Evolutionary conservation across 2,113 vertebrate genomes (phyloP), one percentile per base, ranked within the genome.

Genomic region (Gracilinanus agilis): DNA sequence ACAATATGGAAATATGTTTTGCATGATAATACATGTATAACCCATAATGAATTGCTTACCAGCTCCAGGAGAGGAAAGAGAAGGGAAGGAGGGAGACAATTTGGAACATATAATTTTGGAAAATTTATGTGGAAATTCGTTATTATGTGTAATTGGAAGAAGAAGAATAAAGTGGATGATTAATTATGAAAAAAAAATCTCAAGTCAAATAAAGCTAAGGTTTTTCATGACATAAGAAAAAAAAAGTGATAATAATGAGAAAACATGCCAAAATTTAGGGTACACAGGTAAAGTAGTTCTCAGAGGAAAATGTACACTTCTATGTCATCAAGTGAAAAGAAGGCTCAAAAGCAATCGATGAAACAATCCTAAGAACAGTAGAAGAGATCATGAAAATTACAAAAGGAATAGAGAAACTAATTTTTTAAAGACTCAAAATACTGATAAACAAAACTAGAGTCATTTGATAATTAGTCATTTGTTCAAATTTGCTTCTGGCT

Each of bases 391-490:
- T 83, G 6, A 23, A 40, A 61, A 61, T 61, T 11, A 29, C 27
- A 29, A 29, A 83, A 40, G 40, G 29, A 83, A 83, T 83, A 23
- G n/a, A 21, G n/a, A 83, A 21, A 83, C 34, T 75, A 83, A 8
- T 83, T 83, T 67, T 75, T 40, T 16, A 21, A 83, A 56, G 67
- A 40, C 34, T 21, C 67, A 83, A 23, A 75, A 83, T 83, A 83
- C 16, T 83, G 34, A 40, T 83, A 83, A 75, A 75, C 13, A n/a
- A 40, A 83, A 40, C 67, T 83, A 2, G 34, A 83, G 67, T 25
- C 67, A 83, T 21, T 40, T n/a, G 7, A 11, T 16, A 55, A 91
- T 88, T 96, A 67, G 61, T 94, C 40, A 90, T 40, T 58, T 55
- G 49, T 19, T 0, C 44, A 75, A 94, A 91, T 94, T 58, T 95